Conservation (phyloP, 2,797 vertebrate genomes). For the Muscicapa comitata region DNA sequence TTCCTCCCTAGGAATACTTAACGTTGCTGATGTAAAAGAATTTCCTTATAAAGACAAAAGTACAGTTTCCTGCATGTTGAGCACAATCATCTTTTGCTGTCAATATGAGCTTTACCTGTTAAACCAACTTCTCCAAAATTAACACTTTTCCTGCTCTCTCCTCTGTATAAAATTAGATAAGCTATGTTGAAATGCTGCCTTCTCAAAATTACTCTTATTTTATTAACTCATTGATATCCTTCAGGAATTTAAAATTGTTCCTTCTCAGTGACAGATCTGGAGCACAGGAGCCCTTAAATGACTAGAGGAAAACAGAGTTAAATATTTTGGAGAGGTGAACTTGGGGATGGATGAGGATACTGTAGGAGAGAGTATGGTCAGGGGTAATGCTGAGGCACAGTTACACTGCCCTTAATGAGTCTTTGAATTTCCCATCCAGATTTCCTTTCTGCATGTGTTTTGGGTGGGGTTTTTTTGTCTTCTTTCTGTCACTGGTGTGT, state of each 20-base stretch:
- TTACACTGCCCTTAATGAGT: neutral
- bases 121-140: neutral
- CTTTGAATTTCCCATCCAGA: neutral
- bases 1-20: neutral
- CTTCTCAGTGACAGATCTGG: neutral
- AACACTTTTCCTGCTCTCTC: neutral
- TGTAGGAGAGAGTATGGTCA: neutral
- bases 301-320: neutral
- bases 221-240: neutral
- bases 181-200: neutral
- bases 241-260: neutral
- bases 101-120: neutral
- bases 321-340: neutral
- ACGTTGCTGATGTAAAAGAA: neutral
- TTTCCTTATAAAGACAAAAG: neutral
- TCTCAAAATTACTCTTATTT: neutral
- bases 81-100: neutral
- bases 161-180: neutral
- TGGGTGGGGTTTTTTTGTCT: fast-evolving
- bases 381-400: neutral
- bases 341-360: neutral
- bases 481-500: neutral
- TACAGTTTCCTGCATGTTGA: neutral
- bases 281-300: neutral
- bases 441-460: neutral